These are phyloP conservation scores for Oplegnathus fasciatus DNA, from an alignment of 2,113 vertebrate genomes.

Conservation along the genomic window DNA sequence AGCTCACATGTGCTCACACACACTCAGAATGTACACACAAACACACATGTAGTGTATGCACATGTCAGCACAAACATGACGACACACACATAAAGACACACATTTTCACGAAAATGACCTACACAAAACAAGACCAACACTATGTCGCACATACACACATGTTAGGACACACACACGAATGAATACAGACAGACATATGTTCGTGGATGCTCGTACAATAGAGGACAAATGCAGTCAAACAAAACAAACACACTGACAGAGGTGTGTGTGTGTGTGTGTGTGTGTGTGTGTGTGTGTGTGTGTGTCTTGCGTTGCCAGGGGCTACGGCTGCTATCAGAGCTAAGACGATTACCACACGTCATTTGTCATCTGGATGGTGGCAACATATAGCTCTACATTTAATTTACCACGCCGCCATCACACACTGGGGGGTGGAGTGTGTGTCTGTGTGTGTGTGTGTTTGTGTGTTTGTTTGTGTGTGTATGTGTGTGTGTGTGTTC, in stretches of 20 bases:
- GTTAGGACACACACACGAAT: not conserved
- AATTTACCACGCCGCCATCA: constrained; percentile 78
- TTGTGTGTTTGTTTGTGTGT: constrained; percentile 48
- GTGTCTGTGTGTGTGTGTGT: constrained; percentile 22
- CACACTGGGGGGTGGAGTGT: constrained; percentile 49
- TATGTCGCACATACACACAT: not conserved
- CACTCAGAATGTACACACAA: not conserved
- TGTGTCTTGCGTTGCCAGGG: constrained; percentile 51
- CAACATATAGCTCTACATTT: constrained; percentile 84
- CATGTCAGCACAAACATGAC: not conserved
- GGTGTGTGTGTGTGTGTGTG: constrained; percentile 69
- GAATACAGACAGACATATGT: constrained; percentile 28
- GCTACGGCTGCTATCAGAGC: constrained; percentile 78
- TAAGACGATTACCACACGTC: constrained; percentile 83
- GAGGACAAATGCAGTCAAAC: constrained; percentile 61
- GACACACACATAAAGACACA: constrained; percentile 10
- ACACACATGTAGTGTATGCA: not conserved
- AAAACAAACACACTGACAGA: constrained; percentile 50
- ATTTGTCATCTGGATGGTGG: constrained; percentile 86
- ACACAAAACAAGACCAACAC: not conserved
- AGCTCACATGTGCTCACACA: not conserved
- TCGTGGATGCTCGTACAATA: constrained; percentile 12
- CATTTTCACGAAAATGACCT: not conserved
- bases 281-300: constrained; percentile 73
- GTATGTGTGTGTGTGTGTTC: constrained; percentile 57